These are phyloP conservation scores for Parapsyche elsis DNA, from an alignment of 1,140 invertebrate genomes.

Conservation along the genomic window DNA sequence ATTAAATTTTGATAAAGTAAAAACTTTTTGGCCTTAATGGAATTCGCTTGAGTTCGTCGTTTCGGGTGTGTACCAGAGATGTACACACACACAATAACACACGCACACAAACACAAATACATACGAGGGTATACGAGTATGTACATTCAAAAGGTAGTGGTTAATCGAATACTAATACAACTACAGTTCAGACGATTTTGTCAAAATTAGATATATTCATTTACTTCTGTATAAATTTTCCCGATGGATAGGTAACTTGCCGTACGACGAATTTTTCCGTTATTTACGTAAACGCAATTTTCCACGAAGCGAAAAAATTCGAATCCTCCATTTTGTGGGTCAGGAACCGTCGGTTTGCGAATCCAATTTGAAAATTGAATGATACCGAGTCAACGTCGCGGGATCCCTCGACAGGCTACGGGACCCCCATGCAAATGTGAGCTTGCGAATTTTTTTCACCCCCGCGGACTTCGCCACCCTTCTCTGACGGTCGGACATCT, in stretches of 20 bases:
- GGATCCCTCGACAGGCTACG: neutral
- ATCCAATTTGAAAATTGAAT: constrained; percentile 41
- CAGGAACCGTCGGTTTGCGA: neutral
- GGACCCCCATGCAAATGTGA: constrained; percentile 44
- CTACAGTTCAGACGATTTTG: no score
- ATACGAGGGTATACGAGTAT: neutral
- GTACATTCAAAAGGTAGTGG: no score
- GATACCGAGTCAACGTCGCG: neutral
- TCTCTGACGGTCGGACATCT: constrained; percentile 48
- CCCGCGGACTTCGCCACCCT: constrained; percentile 36
- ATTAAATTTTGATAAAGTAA: constrained; percentile 51
- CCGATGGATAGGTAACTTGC: neutral
- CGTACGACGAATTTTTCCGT: neutral
- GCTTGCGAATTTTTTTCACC: neutral
- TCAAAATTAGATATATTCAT: neutral
- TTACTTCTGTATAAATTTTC: neutral
- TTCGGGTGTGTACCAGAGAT: neutral
- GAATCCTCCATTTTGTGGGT: neutral
- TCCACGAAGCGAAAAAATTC: constrained; percentile 5
- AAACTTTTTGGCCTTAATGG: constrained; percentile 42
- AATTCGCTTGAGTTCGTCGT: constrained; percentile 33
- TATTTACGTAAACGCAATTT: neutral
- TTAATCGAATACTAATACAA: no score
- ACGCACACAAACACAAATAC: neutral
- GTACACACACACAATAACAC: neutral